Base-by-base conservation (phyloP, 2,113 vertebrate genomes). In the Callipepla californica region DNA sequence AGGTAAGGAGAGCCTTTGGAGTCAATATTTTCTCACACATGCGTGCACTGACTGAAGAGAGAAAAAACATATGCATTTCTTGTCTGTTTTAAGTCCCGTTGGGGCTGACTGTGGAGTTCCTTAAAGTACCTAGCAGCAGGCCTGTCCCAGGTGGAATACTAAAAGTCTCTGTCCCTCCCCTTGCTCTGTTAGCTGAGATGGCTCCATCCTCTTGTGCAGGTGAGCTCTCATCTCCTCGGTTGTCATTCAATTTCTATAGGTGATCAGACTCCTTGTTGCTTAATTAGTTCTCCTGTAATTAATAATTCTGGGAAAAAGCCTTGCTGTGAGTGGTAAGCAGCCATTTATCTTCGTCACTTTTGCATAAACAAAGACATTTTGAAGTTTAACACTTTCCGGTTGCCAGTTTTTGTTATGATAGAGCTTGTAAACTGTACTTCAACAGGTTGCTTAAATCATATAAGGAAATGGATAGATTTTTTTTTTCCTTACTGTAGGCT, bases 201-300 rank as follows among this genome's bases (percentile, higher is more conserved):
- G 26, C 36, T 80, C 16, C 44, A 34, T 11, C 8, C 19, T 30
- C 40, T 72, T 87, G 44, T 18, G 19, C 45, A 89, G 72, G 63
- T 66, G 62, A 50, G 42, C 32, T 87, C 77, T 92, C 4, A 2
- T 80, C 16, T 89, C 28, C 11, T 86, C 0, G 0, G 3, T 34
- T 53, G 6, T n/a, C 19, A 50, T 63, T 87, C 42, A 65, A 25
- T 48, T 58, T 1, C 40, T 66, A 10, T 34, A 66, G 5, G 38
- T 73, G 59, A 50, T 70, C 7, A 42, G 36, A 32, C 34, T 83
- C 36, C 68, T 55, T 72, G 38, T 59, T 80, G 59, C 50, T 80
- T 85, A 88, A 92, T 86, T 83, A 88, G 59, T 70, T 26, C 26
- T 88, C 91, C 74, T 30, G 18, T 88, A 87, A 87, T 85, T 47